A percentile compares a stretch with the other conserved stretches of the same genome.
phyloP scores from a whole-genome alignment of 1,140 invertebrate genomes.

The Metaphire vulgaris region DNA sequence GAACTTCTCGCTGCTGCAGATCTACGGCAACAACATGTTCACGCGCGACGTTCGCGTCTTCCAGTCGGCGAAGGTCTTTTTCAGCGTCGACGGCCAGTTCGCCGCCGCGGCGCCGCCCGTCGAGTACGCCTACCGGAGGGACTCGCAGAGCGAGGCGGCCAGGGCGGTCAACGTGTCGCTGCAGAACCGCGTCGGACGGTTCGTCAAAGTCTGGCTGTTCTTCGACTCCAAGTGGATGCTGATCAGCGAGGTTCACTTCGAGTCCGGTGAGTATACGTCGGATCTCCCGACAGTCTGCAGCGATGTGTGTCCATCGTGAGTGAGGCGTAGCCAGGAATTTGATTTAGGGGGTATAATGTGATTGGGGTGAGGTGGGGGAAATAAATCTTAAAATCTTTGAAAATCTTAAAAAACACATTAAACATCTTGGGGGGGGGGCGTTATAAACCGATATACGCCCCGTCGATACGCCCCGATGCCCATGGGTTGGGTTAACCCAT shows the following conservation, averaged over 20 bases:
- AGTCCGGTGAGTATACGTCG: conserved; percentile 40
- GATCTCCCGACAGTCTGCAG: too few species aligned
- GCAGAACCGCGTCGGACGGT: conserved; percentile 73
- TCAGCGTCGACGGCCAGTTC: conserved; percentile 73
- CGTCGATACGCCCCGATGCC: too few species aligned
- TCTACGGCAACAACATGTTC: conserved; percentile 71
- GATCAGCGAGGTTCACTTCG: conserved; percentile 68
- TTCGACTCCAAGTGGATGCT: conserved; percentile 82
- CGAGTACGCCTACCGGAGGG: conserved; percentile 65
- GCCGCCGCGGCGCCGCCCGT: conserved; percentile 70
- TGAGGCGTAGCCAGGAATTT: too few species aligned
- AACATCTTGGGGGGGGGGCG: too few species aligned
- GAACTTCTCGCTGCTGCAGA: conserved; percentile 75
- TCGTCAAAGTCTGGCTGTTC: conserved; percentile 69
- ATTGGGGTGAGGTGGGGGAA: too few species aligned
- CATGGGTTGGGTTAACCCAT: too few species aligned
- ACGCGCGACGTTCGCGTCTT: conserved; percentile 62
- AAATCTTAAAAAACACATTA: too few species aligned
- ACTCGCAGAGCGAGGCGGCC: conserved; percentile 72
- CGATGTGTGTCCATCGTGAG: too few species aligned
- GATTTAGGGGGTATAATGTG: too few species aligned
- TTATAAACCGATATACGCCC: too few species aligned
- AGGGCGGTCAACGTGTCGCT: conserved; percentile 76
- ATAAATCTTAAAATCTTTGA: too few species aligned
- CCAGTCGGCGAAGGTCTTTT: conserved; percentile 62